These are phyloP conservation scores for Xiphophorus maculatus DNA, from an alignment of 2,113 vertebrate genomes.

Conservation along the genomic window DNA sequence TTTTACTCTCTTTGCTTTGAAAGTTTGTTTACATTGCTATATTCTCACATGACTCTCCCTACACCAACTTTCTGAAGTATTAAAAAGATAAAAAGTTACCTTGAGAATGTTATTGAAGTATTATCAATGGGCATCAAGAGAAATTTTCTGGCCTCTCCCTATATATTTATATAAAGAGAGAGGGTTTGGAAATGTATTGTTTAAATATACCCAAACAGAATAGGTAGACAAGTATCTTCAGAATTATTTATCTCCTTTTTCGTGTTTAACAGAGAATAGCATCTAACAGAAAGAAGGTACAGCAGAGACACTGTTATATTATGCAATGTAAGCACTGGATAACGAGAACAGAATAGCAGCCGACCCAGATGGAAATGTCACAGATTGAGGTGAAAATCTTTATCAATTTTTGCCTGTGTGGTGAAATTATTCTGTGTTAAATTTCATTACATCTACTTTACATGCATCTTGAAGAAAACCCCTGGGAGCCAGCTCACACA, in stretches of 20 bases:
- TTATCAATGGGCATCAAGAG: neutral
- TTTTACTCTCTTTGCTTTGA: neutral
- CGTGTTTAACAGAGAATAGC: neutral
- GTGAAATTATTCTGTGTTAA: conserved; percentile 5
- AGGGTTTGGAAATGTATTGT: neutral
- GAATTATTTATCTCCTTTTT: no score
- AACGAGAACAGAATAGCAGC: neutral
- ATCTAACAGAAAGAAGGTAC: neutral
- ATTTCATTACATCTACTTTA: conserved; percentile 10
- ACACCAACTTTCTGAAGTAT: conserved; percentile 12
- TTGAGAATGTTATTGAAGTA: neutral
- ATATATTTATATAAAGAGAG: neutral
- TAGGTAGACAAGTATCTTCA: neutral
- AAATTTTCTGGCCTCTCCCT: neutral
- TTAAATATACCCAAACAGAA: neutral
- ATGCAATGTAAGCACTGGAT: neutral
- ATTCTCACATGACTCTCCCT: conserved; percentile 1
- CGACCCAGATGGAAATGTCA: conserved; percentile 4
- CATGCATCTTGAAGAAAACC: conserved; percentile 20
- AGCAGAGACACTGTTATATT: neutral
- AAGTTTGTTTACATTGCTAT: conserved; percentile 7
- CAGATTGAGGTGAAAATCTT: conserved; percentile 7
- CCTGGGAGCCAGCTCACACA: conserved; percentile 6
- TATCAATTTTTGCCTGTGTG: neutral
- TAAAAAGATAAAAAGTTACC: neutral